A percentile compares a stretch with the other conserved stretches of the same genome.
Evolutionary conservation across 2,797 vertebrate species (phyloP).

Genomic region (Myripristis murdjan): DNA sequence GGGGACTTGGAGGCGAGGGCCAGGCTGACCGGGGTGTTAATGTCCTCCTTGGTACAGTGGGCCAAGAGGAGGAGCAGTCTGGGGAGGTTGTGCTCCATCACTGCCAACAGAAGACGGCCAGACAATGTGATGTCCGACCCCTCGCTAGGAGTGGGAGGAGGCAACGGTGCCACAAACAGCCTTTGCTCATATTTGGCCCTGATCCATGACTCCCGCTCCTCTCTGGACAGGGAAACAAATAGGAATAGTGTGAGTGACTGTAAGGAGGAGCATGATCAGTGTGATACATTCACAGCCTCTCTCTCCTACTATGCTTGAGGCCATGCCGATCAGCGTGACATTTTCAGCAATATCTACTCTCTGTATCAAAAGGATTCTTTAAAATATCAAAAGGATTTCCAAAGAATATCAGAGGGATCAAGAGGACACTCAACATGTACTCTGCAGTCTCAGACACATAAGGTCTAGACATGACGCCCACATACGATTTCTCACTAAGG

Average conservation of each 20-base stretch:
- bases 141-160: constrained; percentile 82
- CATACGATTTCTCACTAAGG: too few species aligned
- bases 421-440: too few species aligned
- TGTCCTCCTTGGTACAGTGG: constrained; percentile 91
- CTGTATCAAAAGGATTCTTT: too few species aligned
- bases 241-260: not conserved
- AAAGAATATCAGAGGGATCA: too few species aligned
- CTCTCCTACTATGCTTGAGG: not conserved
- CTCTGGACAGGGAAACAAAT: constrained; percentile 78
- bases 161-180: constrained; percentile 91
- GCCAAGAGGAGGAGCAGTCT: constrained; percentile 92
- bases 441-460: not conserved
- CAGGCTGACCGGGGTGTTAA: constrained; percentile 81
- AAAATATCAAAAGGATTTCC: too few species aligned
- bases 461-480: too few species aligned
- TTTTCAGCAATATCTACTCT: not conserved
- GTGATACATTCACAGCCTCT: constrained; percentile 10
- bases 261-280: not conserved
- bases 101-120: constrained; percentile 81
- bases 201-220: constrained; percentile 95
- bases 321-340: too few species aligned
- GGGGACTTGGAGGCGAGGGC: constrained; percentile 75
- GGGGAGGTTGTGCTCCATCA: constrained; percentile 90
- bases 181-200: constrained; percentile 96
- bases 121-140: constrained; percentile 87